These are phyloP conservation scores for Ellobium chinense DNA, from an alignment of 2,888 invertebrate genomes.

Conservation along the genomic window DNA sequence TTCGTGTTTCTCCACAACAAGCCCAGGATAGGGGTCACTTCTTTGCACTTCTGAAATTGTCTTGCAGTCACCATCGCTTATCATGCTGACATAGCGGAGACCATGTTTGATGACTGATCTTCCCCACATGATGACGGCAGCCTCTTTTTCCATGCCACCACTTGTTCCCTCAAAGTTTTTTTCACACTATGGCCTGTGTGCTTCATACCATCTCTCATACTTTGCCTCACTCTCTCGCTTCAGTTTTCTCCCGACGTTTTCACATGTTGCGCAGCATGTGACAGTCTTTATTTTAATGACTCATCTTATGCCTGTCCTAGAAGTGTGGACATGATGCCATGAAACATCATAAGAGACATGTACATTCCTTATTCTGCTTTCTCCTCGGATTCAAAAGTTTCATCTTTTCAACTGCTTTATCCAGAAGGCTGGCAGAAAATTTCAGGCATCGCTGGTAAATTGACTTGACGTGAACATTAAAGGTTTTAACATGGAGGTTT, in stretches of 20 bases:
- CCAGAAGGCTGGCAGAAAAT: background rate
- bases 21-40: constrained; percentile 11
- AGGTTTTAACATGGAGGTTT: background rate
- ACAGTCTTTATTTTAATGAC: constrained; percentile 23
- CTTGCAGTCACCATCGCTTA: constrained; percentile 35
- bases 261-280: background rate
- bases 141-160: constrained; percentile 28
- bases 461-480: background rate
- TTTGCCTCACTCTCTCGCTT: background rate
- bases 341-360: constrained; percentile 22
- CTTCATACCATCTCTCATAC: constrained; percentile 9
- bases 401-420: background rate
- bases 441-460: background rate
- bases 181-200: background rate
- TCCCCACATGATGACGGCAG: background rate
- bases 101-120: constrained; percentile 5
- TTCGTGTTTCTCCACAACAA: constrained; percentile 17
- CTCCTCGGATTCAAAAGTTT: background rate
- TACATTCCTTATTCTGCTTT: constrained; percentile 6
- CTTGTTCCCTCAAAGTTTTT: constrained; percentile 11
- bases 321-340: constrained; percentile 28
- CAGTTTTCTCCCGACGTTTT: constrained; percentile 1
- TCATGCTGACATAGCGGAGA: constrained; percentile 8
- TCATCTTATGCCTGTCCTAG: constrained; percentile 18
- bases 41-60: constrained; percentile 7